These are phyloP conservation scores for Ernsta delagoae DNA, from an alignment of 2,888 invertebrate genomes.

Conservation along the genomic window DNA sequence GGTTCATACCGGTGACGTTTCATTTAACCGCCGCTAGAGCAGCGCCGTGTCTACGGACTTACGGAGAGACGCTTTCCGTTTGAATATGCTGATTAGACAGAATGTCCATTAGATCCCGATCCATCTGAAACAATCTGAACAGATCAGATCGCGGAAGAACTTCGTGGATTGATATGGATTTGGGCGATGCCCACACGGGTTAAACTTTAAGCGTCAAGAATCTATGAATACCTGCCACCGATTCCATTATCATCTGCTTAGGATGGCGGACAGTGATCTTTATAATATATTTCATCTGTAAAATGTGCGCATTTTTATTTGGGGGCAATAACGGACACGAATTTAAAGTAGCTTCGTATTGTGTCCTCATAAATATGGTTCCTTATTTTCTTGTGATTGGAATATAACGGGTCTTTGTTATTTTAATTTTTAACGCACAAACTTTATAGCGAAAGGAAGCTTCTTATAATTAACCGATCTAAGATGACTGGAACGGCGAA, in stretches of 20 bases:
- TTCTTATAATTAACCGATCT: too few relatives aligned
- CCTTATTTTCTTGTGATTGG: neutral
- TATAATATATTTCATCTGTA: neutral
- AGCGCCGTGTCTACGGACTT: conserved; percentile 37
- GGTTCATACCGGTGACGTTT: conserved; percentile 51
- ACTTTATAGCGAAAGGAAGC: too few relatives aligned
- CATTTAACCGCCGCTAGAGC: conserved; percentile 47
- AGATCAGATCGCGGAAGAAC: conserved; percentile 23
- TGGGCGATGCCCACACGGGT: conserved; percentile 2
- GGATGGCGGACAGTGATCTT: neutral
- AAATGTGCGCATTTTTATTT: too few relatives aligned
- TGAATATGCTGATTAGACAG: conserved; percentile 46
- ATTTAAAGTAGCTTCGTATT: neutral
- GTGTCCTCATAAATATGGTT: neutral
- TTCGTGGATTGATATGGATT: conserved; percentile 13
- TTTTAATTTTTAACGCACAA: neutral
- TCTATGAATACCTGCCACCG: neutral
- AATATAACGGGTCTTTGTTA: neutral
- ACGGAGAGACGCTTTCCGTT: conserved; percentile 39
- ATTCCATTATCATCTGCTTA: neutral
- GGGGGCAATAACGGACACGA: too few relatives aligned
- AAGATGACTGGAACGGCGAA: conserved; percentile 1
- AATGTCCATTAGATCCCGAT: conserved; percentile 32
- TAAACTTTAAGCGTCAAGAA: neutral
- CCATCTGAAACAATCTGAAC: conserved; percentile 35